Evolutionary conservation across 2,113 vertebrate genomes (phyloP).

Genomic region (Rutilus rutilus): DNA sequence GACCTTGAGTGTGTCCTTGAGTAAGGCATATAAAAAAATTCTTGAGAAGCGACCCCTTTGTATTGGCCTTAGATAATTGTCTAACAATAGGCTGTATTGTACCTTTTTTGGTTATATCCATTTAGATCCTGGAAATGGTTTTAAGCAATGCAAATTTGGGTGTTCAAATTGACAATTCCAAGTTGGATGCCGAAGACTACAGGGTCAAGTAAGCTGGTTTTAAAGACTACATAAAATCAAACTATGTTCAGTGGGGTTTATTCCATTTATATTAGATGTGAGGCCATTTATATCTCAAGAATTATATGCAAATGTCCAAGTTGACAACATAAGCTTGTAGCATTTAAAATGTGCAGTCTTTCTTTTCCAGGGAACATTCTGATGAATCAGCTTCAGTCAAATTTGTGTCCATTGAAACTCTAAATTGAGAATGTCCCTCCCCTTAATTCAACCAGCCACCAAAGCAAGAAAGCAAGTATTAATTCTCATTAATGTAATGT

Average conservation of each 20-base stretch:
- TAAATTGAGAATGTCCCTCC: not conserved
- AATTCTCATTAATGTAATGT: not conserved
- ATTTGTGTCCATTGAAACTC: not conserved
- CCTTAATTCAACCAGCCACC: not conserved
- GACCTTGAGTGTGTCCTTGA: not conserved
- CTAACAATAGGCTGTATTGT: conserved; percentile 2
- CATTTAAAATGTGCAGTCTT: not conserved
- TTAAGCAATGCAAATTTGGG: conserved; percentile 71
- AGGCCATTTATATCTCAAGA: not conserved
- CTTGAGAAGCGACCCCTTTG: not conserved
- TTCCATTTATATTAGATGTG: not conserved
- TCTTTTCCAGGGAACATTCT: not conserved
- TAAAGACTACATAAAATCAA: not conserved
- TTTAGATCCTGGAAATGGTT: conserved; percentile 76
- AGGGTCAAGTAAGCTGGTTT: conserved; percentile 73
- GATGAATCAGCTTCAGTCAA: not conserved
- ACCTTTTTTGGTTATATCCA: conserved; percentile 13
- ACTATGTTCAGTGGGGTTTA: not conserved
- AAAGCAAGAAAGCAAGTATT: not conserved
- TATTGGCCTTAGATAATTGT: not conserved
- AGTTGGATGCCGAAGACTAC: conserved; percentile 79
- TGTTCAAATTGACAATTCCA: conserved; percentile 78
- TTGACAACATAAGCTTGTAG: not conserved
- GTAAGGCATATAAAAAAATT: not conserved
- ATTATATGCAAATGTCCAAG: not conserved